Base-by-base conservation (phyloP, 2,797 vertebrate species). In the Helostoma temminkii region DNA sequence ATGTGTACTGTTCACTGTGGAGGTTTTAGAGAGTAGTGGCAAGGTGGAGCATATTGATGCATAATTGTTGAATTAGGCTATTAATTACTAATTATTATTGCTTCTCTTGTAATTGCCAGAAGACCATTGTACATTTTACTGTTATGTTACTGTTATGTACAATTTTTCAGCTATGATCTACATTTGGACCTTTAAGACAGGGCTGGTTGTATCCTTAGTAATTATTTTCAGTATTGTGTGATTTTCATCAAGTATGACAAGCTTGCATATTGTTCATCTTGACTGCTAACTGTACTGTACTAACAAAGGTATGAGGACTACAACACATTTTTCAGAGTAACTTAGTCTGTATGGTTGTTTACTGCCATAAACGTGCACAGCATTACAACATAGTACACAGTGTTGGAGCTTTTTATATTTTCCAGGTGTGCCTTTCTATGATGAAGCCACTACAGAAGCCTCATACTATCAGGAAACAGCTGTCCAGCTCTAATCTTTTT, bases 401-500 rank as follows among this genome's bases (percentile, higher is more conserved):
- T 25, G 41, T 43, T 55, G 69, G 50, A 76, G 55, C 68, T 21
- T 80, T 86, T 85, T 71, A 57, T 87, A 88, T 90, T 89, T 90
- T 84, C 84, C 87, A 91, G 88, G 89, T 91, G 86, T 82, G 85
- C 76, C 69, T 72, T 65, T 71, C 66, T 63, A 45, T 88, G 92
- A 92, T 92, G 90, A 92, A 93, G 90, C 91, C 89, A 90, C 85
- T 90, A 83, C 85, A 91, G 90, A 83, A 86, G 84, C 83, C 82
- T 68, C 68, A 50, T 82, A 70, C 89, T 92, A 90, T 91, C 89
- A 90, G 88, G 88, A 87, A 91, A 92, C 91, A 92, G 91, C 91
- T 91, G 88, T 91, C 93, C 91, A 84, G 90, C 88, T 85, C 89
- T 95, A 94, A 95, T 95, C 93, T 95, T 93, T 95, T 93, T 93